Conservation (phyloP, 2,888 invertebrate genomes). For the Aspidiotus rigidus region DNA sequence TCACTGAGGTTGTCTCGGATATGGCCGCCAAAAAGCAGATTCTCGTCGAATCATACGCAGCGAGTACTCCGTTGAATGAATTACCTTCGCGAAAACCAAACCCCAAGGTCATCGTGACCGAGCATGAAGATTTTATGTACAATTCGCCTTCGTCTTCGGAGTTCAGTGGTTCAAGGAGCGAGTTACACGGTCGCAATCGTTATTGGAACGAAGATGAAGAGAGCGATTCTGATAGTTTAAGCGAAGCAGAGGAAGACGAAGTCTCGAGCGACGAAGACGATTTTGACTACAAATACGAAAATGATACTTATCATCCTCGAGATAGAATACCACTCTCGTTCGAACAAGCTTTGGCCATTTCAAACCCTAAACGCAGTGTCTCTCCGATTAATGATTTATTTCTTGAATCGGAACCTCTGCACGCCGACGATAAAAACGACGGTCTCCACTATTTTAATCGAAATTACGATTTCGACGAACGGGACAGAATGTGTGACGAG, state of each 20-base stretch:
- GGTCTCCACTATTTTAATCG: slow-evolving; percentile 24
- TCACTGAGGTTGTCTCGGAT: slow-evolving; percentile 9
- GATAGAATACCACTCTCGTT: slow-evolving; percentile 14
- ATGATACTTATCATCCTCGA: slow-evolving; percentile 24
- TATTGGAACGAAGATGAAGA: slow-evolving; percentile 12
- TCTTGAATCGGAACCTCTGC: slow-evolving; percentile 15
- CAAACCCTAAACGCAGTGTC: slow-evolving; percentile 18
- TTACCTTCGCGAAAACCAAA: slow-evolving; percentile 13
- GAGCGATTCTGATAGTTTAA: background rate
- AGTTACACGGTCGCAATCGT: background rate
- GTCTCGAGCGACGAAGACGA: slow-evolving; percentile 19
- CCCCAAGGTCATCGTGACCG: background rate
- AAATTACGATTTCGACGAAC: slow-evolving; percentile 18
- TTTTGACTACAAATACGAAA: slow-evolving; percentile 11
- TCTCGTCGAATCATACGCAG: slow-evolving; percentile 10
- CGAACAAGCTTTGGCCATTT: slow-evolving; percentile 24
- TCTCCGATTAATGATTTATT: slow-evolving; percentile 22
- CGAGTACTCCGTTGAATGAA: background rate
- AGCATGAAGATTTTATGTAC: background rate
- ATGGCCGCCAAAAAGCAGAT: slow-evolving; percentile 12
- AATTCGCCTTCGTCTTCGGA: background rate
- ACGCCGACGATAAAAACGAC: background rate
- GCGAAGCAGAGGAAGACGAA: slow-evolving; percentile 17
- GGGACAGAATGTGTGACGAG: background rate
- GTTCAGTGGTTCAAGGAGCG: background rate